Percentiles rank a stretch among this genome's conserved stretches.
Evolutionary conservation across 2,888 invertebrate species (phyloP).

Genomic region (Steinernema hermaphroditum): DNA sequence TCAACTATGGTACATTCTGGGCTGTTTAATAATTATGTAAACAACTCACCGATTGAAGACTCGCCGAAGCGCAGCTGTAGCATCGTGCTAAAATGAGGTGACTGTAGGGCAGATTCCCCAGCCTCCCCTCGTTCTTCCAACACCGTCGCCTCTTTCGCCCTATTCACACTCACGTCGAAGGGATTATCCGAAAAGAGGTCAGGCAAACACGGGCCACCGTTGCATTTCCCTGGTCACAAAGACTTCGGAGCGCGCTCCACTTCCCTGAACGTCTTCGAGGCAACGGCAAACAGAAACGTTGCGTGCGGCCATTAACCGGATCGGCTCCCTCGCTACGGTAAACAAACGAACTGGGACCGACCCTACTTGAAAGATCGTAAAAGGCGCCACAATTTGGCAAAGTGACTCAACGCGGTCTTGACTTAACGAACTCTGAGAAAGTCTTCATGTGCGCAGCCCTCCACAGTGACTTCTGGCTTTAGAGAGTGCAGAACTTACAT

Average conservation of each 20-base stretch:
- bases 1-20: too few species aligned
- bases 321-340: not conserved
- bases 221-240: too few species aligned
- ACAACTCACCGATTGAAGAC: constrained; percentile 55
- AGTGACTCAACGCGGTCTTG: not conserved
- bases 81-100: constrained; percentile 51
- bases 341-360: constrained; percentile 7
- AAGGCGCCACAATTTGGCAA: not conserved
- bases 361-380: not conserved
- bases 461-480: too few species aligned
- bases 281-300: constrained; percentile 3
- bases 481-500: not conserved
- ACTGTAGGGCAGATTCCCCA: too few species aligned
- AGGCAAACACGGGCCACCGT: not conserved
- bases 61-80: constrained; percentile 62
- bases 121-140: too few species aligned
- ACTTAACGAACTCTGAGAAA: not conserved
- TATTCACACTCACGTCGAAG: not conserved
- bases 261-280: not conserved
- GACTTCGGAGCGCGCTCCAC: too few species aligned
- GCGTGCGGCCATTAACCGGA: constrained; percentile 17
- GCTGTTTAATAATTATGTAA: too few species aligned
- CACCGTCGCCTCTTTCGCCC: too few species aligned
- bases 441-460: too few species aligned
- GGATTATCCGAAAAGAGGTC: constrained; percentile 4